Conservation (phyloP, 2,797 vertebrate species). For the Hypotaenidia philippensis region DNA sequence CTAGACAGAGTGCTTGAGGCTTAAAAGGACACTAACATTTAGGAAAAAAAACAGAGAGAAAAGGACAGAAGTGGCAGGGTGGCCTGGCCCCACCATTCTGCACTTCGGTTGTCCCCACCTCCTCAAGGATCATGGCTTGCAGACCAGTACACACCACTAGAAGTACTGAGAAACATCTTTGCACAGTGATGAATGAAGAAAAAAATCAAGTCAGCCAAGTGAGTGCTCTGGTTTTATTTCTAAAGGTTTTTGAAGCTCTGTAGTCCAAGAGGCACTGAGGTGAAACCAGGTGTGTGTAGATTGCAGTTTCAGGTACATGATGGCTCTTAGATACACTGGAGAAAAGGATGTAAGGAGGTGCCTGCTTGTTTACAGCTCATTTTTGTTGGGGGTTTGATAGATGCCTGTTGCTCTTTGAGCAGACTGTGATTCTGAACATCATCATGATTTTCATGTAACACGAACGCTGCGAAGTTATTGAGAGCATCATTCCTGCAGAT, state of each 20-base stretch:
- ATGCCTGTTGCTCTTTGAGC: not conserved
- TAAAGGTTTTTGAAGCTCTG: not conserved
- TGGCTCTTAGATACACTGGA: not conserved
- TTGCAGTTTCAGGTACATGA: not conserved
- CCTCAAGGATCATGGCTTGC: not conserved
- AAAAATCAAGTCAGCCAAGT: not conserved
- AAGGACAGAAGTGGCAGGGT: not conserved
- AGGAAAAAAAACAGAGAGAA: not conserved
- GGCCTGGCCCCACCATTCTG: not conserved
- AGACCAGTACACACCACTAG: not conserved
- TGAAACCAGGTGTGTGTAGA: not conserved
- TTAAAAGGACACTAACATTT: not conserved
- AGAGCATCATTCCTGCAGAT: not conserved
- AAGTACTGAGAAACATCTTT: not conserved
- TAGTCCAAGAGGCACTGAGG: not conserved
- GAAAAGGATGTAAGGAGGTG: not conserved
- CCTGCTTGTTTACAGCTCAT: not conserved
- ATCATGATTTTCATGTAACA: accelerated
- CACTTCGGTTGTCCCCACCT: not conserved
- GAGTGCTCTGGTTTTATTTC: not conserved
- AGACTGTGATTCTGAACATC: not conserved
- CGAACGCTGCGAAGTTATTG: not conserved
- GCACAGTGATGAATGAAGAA: not conserved
- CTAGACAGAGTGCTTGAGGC: not conserved
- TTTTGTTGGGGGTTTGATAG: not conserved